Conservation (phyloP, 1,140 invertebrate genomes). For the Calliphora vicina region DNA sequence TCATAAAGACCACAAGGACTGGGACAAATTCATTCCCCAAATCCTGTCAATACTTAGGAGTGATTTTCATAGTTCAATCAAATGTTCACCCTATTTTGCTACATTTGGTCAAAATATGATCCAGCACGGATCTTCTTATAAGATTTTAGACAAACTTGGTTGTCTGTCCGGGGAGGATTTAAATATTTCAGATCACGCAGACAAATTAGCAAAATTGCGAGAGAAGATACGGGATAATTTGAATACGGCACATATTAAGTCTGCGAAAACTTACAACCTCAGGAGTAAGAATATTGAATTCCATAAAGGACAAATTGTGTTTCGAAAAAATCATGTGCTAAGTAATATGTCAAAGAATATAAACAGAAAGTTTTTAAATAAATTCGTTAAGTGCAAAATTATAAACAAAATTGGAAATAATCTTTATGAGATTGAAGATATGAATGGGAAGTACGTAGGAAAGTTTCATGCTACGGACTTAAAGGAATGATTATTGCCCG, state of each 20-base stretch:
- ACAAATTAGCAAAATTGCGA: neutral
- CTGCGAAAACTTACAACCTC: neutral
- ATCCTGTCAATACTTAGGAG: neutral
- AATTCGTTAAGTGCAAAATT: neutral
- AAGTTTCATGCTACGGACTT: constrained; percentile 41
- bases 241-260: neutral
- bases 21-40: neutral
- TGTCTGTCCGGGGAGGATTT: neutral
- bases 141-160: neutral
- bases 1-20: neutral
- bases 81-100: neutral
- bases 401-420: neutral
- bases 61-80: neutral
- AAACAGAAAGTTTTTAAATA: neutral
- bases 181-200: neutral
- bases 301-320: neutral
- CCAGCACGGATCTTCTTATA: neutral
- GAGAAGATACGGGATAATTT: neutral
- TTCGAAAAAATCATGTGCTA: neutral
- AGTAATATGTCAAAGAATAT: neutral
- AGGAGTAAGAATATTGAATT: neutral
- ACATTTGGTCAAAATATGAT: neutral
- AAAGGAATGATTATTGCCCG: neutral
- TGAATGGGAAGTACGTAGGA: neutral
- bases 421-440: neutral